A percentile compares a stretch with the other conserved stretches of the same genome.
Evolutionary conservation across 64 coral and sea anemone genomes (phyloP).

Genomic region (Platygyra sinensis): DNA sequence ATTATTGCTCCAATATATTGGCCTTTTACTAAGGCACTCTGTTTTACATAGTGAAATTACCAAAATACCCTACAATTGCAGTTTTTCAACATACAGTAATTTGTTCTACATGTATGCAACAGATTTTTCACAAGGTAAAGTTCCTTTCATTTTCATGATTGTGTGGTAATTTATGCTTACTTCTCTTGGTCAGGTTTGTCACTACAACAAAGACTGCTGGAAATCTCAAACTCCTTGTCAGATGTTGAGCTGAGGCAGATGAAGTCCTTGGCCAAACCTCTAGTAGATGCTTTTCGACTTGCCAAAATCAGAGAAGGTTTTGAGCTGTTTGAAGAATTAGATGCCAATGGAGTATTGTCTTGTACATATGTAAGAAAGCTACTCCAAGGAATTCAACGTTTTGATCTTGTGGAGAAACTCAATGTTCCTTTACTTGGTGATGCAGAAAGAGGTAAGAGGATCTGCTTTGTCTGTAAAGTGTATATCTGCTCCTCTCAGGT

Average conservation of each 20-base stretch:
- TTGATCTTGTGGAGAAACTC: slow-evolving; percentile 39
- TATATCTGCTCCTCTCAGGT: too few relatives aligned
- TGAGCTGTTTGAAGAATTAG: slow-evolving; percentile 24
- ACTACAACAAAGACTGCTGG: background rate
- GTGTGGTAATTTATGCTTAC: too few relatives aligned
- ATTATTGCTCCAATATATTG: too few relatives aligned
- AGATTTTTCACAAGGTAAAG: too few relatives aligned
- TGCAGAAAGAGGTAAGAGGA: background rate
- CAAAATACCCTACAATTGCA: too few relatives aligned
- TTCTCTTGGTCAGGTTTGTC: background rate
- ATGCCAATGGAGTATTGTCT: background rate
- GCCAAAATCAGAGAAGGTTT: background rate
- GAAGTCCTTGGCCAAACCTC: background rate
- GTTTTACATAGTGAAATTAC: too few relatives aligned
- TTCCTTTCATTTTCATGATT: too few relatives aligned
- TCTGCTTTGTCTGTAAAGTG: too few relatives aligned
- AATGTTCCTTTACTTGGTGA: background rate
- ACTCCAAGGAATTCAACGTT: slow-evolving; percentile 1
- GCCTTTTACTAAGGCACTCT: too few relatives aligned
- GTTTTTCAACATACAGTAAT: too few relatives aligned
- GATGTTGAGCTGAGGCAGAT: background rate
- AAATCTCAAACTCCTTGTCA: slow-evolving; percentile 30
- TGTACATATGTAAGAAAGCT: background rate
- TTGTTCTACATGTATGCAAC: too few relatives aligned
- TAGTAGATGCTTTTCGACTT: background rate